Evolutionary conservation across 2,113 vertebrate genomes (phyloP), one percentile per base, ranked within the genome.

Genomic region (Gymnarchus niloticus): DNA sequence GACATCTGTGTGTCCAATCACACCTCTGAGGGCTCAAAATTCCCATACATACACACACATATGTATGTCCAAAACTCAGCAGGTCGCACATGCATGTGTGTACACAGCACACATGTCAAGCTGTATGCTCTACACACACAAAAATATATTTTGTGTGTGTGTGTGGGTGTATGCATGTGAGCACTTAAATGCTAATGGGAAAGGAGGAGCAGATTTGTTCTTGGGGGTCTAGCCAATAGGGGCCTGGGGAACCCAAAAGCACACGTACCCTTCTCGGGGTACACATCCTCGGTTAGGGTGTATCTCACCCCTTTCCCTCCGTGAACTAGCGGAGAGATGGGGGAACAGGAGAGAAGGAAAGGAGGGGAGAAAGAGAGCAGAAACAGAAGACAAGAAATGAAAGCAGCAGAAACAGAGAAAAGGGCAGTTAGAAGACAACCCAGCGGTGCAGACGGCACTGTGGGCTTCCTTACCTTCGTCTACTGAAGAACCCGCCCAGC

Each of bases 201-300:
- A 51, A 3, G 87, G 84, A 89, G 85, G 88, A 85, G 91, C 88
- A 88, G 91, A 89, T 90, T 83, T 85, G 89, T 93, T 90, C 88
- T 91, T 91, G 87, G 88, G 81, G 81, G 89, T 90, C 90, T 89
- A 61, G 81, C 83, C 84, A 90, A 88, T 92, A 90, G 92, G 91
- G 87, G 59, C 81, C 86, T 89, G 83, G 88, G 87, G 33, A 33
- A 28, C 76, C 91, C 92, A 87, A 84, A 89, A 85, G 88, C 90
- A 65, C 92, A 99, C 97, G 88, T 99, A 99, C 98, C 98, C 98
- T 98, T 99, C 87, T 99, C 98, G 93, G 98, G 98, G 97, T 96
- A 99, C 95, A 96, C 96, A 94, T 99, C 98, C 96, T 99, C 98
- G 95, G 97, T 99, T 98, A 96, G 96, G 93, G 97, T 98, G 96